phyloP scores from a whole-genome alignment of 1,140 invertebrate genomes.

The Dinoponera quadriceps region DNA sequence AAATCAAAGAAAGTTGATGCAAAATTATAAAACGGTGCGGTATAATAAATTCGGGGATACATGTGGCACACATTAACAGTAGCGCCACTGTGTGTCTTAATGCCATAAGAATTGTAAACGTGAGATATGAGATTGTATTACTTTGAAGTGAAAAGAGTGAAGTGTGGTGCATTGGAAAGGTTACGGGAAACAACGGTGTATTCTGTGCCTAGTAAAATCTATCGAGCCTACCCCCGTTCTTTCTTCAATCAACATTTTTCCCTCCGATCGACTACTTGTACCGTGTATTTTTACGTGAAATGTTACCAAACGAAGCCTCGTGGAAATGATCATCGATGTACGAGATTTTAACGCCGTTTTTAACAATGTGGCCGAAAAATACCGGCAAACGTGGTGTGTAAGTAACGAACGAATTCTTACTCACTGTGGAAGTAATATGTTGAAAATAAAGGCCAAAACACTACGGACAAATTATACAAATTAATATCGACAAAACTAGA shows the following conservation, averaged over 20 bases:
- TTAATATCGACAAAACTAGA: constrained; percentile 17
- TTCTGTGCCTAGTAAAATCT: too few species aligned
- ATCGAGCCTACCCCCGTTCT: too few species aligned
- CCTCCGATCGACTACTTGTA: not conserved
- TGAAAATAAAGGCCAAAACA: constrained; percentile 13
- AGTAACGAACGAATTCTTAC: constrained; percentile 16
- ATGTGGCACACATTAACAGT: constrained; percentile 16
- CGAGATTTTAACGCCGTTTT: not conserved
- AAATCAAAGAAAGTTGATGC: constrained; percentile 80
- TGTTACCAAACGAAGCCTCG: not conserved
- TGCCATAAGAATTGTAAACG: constrained; percentile 5
- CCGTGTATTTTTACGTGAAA: not conserved
- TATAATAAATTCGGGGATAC: constrained; percentile 57
- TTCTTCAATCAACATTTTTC: not conserved
- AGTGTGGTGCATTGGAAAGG: not conserved
- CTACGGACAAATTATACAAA: constrained; percentile 13
- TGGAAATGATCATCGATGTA: constrained; percentile 6
- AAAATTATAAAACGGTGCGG: constrained; percentile 78
- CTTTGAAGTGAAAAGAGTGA: constrained; percentile 9
- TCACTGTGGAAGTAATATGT: not conserved
- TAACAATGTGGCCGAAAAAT: constrained; percentile 8
- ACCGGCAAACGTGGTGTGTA: not conserved
- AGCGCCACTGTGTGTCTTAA: constrained; percentile 3
- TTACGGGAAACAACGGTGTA: too few species aligned
- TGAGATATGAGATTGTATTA: constrained; percentile 28